A percentile compares a stretch with the other conserved stretches of the same genome.
These are phyloP conservation scores for Nysson spinosus DNA, from an alignment of 2,888 invertebrate genomes.

Conservation along the genomic window DNA sequence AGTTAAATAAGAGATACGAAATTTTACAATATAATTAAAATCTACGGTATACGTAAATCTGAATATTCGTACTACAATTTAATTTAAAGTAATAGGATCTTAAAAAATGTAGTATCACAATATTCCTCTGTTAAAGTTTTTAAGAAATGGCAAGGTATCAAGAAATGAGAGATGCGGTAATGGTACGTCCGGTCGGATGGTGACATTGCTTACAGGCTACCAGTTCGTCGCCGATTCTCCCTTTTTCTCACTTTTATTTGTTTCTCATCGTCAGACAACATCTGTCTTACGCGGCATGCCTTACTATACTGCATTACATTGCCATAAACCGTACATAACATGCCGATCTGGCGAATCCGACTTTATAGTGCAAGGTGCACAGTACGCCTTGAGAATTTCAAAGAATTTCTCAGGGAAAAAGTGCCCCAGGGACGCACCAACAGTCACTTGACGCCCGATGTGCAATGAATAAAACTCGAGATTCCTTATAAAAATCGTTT, in stretches of 20 bases:
- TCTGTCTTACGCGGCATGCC: constrained; percentile 63
- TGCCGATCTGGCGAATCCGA: constrained; percentile 55
- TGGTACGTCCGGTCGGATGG: constrained; percentile 21
- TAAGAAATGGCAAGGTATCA: background rate
- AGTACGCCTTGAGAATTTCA: constrained; percentile 58
- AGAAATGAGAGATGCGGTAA: constrained; percentile 45
- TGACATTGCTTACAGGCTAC: constrained; percentile 40
- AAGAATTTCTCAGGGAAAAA: constrained; percentile 62
- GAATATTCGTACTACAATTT: too few relatives aligned
- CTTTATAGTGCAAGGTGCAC: constrained; percentile 66
- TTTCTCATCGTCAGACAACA: constrained; percentile 60
- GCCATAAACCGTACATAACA: constrained; percentile 51
- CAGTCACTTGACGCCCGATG: constrained; percentile 8
- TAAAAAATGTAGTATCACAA: too few relatives aligned
- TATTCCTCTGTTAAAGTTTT: too few relatives aligned
- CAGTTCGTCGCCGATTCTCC: constrained; percentile 37
- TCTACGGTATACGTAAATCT: too few relatives aligned
- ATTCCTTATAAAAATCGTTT: background rate
- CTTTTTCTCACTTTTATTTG: constrained; percentile 35
- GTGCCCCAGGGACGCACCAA: constrained; percentile 44
- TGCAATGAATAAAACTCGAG: background rate
- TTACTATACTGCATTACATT: constrained; percentile 51
- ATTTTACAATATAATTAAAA: too few relatives aligned
- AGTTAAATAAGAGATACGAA: too few relatives aligned
- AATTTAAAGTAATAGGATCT: too few relatives aligned